A percentile compares a stretch with the other conserved stretches of the same genome.
phyloP scores from a whole-genome alignment of 2,888 invertebrate genomes.

The Mythimna impura region DNA sequence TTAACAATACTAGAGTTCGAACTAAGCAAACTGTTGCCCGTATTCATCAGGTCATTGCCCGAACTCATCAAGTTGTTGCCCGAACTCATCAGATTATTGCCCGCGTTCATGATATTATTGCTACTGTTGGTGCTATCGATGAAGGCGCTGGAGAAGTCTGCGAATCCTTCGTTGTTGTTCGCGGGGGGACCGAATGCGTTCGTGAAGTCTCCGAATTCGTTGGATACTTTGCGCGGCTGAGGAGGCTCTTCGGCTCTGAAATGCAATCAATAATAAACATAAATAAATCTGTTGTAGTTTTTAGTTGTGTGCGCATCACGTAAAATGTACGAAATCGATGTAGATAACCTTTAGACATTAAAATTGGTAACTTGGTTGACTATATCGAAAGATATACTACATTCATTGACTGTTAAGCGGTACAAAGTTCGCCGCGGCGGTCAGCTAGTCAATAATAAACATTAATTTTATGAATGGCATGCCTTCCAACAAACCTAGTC shows the following conservation, averaged over 20 bases:
- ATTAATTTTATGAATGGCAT: background rate
- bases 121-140: conserved; percentile 43
- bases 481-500: too few species aligned
- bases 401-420: too few species aligned
- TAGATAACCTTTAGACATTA: too few species aligned
- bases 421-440: too few species aligned
- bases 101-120: conserved; percentile 32
- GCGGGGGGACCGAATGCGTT: conserved; percentile 91
- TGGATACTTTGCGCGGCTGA: conserved; percentile 56
- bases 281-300: too few species aligned
- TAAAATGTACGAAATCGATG: too few species aligned
- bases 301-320: too few species aligned
- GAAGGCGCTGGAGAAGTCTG: conserved; percentile 95
- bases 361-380: too few species aligned
- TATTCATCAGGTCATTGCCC: conserved; percentile 21
- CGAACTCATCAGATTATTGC: conserved; percentile 11
- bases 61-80: conserved; percentile 22
- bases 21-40: conserved; percentile 57
- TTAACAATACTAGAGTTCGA: conserved; percentile 57
- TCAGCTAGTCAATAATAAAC: background rate
- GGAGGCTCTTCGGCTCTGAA: conserved; percentile 83
- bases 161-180: conserved; percentile 92
- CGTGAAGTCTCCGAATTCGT: conserved; percentile 95
- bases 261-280: conserved; percentile 7
- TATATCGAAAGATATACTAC: too few species aligned